Percentiles rank a stretch among this genome's conserved stretches.
Evolutionary conservation across 2,797 vertebrate genomes (phyloP).

Genomic region (Anas acuta): DNA sequence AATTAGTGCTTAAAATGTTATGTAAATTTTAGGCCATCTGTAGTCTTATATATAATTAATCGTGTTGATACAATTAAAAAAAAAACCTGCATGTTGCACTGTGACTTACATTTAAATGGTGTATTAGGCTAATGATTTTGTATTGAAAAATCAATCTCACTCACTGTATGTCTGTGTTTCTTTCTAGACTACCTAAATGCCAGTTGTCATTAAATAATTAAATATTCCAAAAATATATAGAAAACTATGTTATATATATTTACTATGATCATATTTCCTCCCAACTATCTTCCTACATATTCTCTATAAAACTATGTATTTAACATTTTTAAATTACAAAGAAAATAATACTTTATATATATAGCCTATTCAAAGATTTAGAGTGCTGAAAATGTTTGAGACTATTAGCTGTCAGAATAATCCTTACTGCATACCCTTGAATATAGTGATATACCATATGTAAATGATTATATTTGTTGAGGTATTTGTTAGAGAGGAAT

Average conservation of each 20-base stretch:
- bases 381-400: conserved; percentile 9
- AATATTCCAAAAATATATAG: neutral
- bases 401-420: neutral
- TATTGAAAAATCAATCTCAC: neutral
- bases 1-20: conserved; percentile 14
- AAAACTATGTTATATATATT: neutral
- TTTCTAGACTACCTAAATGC: neutral
- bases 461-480: conserved; percentile 55
- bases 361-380: conserved; percentile 13
- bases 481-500: conserved; percentile 63
- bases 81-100: neutral
- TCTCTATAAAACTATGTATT: neutral
- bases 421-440: neutral
- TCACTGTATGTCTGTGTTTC: neutral
- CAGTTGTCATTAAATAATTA: neutral
- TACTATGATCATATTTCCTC: neutral
- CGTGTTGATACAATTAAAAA: neutral
- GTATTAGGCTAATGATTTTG: neutral
- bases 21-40: conserved; percentile 23
- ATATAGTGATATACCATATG: conserved; percentile 1
- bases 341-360: neutral
- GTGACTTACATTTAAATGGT: neutral
- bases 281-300: neutral
- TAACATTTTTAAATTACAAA: neutral
- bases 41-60: neutral